phyloP scores from a whole-genome alignment of 2,888 invertebrate species.

The Drosophila fulvimacula region DNA sequence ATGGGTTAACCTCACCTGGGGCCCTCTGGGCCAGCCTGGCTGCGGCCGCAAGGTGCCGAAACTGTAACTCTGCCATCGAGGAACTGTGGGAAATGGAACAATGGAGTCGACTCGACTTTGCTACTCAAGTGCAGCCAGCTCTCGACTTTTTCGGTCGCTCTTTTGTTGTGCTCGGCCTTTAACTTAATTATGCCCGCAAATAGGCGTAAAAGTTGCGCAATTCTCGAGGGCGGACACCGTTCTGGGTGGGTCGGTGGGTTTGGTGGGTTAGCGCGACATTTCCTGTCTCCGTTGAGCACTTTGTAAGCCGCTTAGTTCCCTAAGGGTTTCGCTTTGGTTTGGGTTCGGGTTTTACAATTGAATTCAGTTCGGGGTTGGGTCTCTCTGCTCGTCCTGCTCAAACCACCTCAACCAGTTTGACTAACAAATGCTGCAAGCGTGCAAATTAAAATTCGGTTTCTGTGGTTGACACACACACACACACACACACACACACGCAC shows the following conservation, averaged over 20 bases:
- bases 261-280: conserved; percentile 34
- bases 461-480: conserved; percentile 72
- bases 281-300: conserved; percentile 67
- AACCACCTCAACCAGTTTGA: conserved; percentile 58
- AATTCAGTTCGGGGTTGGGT: conserved; percentile 8
- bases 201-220: conserved; percentile 78
- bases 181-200: conserved; percentile 78
- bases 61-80: conserved; percentile 64
- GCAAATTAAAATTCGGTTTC: conserved; percentile 81
- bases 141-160: conserved; percentile 71
- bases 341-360: conserved; percentile 33
- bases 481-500: conserved; percentile 37
- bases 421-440: conserved; percentile 79
- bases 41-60: conserved; percentile 72
- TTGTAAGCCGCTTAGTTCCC: conserved; percentile 79
- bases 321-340: conserved; percentile 26
- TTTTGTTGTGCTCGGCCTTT: conserved; percentile 59
- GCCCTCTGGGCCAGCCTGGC: conserved; percentile 5
- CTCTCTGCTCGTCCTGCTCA: conserved; percentile 2
- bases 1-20: conserved; percentile 55
- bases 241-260: background rate
- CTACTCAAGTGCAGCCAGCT: conserved; percentile 48
- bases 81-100: conserved; percentile 59
- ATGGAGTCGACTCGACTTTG: background rate
- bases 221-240: conserved; percentile 46